A percentile compares a stretch with the other conserved stretches of the same genome.
Conservation (phyloP, 2,797 vertebrate species). For the Pangasius larnaudii region DNA sequence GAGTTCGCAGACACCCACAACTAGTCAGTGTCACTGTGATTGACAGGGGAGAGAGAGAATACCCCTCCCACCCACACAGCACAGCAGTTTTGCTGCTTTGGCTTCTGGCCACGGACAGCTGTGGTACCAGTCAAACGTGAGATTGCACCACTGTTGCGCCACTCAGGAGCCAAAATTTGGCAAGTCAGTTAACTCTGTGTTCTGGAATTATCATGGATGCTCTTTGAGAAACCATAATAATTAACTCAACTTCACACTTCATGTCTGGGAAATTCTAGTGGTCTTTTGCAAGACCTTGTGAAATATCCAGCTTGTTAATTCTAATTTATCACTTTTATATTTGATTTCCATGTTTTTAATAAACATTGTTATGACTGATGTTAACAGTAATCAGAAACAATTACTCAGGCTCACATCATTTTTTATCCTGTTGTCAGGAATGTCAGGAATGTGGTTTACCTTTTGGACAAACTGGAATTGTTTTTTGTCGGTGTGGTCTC, state of each 20-base stretch:
- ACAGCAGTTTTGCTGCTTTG: not conserved
- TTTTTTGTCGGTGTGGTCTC: not conserved
- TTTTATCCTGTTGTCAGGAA: not conserved
- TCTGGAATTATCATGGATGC: not conserved
- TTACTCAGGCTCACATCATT: not conserved
- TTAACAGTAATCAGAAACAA: not conserved
- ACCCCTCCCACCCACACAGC: not conserved
- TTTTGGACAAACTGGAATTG: not conserved
- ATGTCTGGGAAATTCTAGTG: not conserved
- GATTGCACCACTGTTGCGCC: not conserved
- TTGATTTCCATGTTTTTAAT: not conserved
- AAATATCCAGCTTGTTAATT: not conserved
- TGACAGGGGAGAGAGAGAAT: not conserved
- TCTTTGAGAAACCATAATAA: not conserved
- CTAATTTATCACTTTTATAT: too few species aligned
- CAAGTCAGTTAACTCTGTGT: not conserved
- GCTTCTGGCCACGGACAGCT: not conserved
- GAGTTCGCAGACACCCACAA: not conserved
- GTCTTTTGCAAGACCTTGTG: not conserved
- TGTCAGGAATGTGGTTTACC: conserved; percentile 2
- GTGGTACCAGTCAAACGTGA: not conserved
- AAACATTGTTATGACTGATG: not conserved
- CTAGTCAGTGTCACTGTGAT: not conserved
- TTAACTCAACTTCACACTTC: not conserved
- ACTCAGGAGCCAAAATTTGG: not conserved